phyloP scores from a whole-genome alignment of 2,888 invertebrate species.

The Coenonympha arcania region DNA sequence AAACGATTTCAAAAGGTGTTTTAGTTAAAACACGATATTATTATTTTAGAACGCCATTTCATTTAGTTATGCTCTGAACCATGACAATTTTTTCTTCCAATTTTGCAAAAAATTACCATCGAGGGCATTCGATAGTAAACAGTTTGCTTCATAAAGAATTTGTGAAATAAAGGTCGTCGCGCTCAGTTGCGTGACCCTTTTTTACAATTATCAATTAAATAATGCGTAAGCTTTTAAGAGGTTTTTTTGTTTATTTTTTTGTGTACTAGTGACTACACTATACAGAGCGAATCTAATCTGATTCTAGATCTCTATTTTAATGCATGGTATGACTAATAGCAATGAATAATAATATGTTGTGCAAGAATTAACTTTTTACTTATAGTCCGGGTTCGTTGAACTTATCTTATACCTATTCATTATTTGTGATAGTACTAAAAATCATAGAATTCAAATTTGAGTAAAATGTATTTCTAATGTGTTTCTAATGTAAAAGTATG shows the following conservation, averaged over 20 bases:
- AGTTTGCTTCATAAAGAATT: not conserved
- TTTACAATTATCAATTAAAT: not conserved
- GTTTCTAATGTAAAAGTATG: too few relatives aligned
- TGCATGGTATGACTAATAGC: not conserved
- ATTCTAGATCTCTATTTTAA: not conserved
- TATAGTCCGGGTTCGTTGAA: not conserved
- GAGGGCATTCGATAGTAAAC: too few relatives aligned
- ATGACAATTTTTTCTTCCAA: too few relatives aligned
- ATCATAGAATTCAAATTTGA: too few relatives aligned
- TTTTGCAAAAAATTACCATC: too few relatives aligned
- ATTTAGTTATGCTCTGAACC: too few relatives aligned
- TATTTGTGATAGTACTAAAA: too few relatives aligned
- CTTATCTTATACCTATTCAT: not conserved
- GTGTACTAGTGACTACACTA: too few relatives aligned
- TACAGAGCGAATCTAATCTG: not conserved
- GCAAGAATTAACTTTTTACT: not conserved
- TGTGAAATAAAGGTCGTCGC: not conserved
- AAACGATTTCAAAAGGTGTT: too few relatives aligned
- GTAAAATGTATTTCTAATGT: too few relatives aligned
- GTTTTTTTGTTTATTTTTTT: not conserved
- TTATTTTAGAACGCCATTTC: too few relatives aligned
- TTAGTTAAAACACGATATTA: too few relatives aligned
- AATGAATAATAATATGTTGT: not conserved
- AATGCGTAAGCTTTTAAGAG: not conserved
- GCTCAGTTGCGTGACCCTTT: not conserved